Conservation (phyloP, 2,113 vertebrate genomes). For the Regulus satrapa region DNA sequence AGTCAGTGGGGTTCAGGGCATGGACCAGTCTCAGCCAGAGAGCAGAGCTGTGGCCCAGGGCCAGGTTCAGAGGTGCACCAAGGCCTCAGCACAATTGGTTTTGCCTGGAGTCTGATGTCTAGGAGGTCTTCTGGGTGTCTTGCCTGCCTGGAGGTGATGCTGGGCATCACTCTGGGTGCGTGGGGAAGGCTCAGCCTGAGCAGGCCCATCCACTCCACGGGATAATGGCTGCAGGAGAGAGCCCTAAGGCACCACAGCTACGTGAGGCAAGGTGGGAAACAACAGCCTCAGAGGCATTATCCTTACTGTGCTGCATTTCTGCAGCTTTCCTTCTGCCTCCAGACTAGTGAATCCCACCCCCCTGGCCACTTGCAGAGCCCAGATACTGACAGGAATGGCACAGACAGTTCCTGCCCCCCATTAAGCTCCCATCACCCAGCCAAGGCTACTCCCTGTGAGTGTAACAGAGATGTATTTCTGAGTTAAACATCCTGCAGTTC, state of each 20-base stretch:
- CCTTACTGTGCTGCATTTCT: neutral
- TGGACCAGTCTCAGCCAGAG: neutral
- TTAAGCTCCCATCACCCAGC: neutral
- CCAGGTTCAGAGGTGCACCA: neutral
- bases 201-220: neutral
- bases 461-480: neutral
- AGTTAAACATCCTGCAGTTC: conserved; percentile 44
- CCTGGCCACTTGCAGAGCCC: neutral
- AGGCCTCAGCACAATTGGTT: neutral
- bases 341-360: neutral
- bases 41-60: neutral
- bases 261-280: neutral
- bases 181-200: neutral
- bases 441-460: neutral
- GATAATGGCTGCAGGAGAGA: neutral
- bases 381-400: neutral
- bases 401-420: neutral
- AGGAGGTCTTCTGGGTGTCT: neutral
- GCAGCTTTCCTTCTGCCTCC: neutral
- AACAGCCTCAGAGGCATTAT: neutral
- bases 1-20: neutral
- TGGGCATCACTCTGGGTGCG: neutral
- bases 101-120: neutral
- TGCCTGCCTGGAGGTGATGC: neutral
- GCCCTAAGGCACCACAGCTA: neutral